Evolutionary conservation across 2,888 invertebrate genomes (phyloP).

Genomic region (Stenchaetothrips biformis): DNA sequence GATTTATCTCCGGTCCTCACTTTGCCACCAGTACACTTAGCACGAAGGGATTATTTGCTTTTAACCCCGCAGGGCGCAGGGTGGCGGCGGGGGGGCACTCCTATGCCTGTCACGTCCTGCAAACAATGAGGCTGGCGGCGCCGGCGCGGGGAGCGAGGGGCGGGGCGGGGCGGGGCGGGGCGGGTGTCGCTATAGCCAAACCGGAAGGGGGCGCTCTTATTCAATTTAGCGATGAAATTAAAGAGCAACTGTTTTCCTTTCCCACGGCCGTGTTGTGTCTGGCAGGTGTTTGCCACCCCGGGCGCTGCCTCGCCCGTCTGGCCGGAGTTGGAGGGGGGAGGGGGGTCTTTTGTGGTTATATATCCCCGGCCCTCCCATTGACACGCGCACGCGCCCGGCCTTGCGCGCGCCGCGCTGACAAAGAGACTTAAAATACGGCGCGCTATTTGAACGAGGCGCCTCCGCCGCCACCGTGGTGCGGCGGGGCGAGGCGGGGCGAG

Average conservation of each 20-base stretch:
- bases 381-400: not conserved
- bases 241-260: not conserved
- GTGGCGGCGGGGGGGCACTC: too few relatives aligned
- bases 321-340: not conserved
- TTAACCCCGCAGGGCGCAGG: too few relatives aligned
- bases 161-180: not conserved
- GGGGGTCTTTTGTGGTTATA: not conserved
- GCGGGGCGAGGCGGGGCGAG: not conserved
- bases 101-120: too few relatives aligned
- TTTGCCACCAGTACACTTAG: too few relatives aligned
- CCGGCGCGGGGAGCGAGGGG: not conserved
- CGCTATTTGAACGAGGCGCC: not conserved
- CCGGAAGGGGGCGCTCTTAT: not conserved
- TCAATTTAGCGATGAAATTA: not conserved
- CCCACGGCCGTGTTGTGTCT: not conserved
- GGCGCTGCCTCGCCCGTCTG: too few relatives aligned
- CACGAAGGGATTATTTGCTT: too few relatives aligned
- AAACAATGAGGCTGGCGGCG: not conserved
- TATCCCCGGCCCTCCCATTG: not conserved
- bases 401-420: not conserved
- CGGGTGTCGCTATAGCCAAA: not conserved
- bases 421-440: constrained; percentile 9
- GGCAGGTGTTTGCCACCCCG: too few relatives aligned
- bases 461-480: not conserved
- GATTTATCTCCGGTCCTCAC: too few relatives aligned